phyloP scores from a whole-genome alignment of 1,140 invertebrate genomes.

The Ostrea denselamellosa region DNA sequence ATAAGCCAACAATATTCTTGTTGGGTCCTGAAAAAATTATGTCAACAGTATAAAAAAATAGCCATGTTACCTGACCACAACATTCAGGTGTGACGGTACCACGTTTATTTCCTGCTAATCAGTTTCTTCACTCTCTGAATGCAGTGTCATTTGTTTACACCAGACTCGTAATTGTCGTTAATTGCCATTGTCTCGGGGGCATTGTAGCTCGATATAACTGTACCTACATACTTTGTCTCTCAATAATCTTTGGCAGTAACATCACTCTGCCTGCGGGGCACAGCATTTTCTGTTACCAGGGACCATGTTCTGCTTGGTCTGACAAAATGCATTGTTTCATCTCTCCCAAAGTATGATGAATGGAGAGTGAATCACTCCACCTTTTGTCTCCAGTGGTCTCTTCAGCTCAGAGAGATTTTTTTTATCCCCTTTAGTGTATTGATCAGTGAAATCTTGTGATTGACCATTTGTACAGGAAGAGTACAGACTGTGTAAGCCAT shows the following conservation, averaged over 20 bases:
- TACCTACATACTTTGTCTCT: slow-evolving; percentile 49
- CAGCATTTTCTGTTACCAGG: slow-evolving; percentile 28
- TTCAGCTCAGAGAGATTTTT: slow-evolving; percentile 16
- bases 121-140: slow-evolving; percentile 19
- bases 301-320: slow-evolving; percentile 27
- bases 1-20: slow-evolving; percentile 25
- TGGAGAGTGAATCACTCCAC: slow-evolving; percentile 16
- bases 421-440: slow-evolving; percentile 35
- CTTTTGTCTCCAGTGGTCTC: slow-evolving; percentile 27
- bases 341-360: slow-evolving; percentile 28
- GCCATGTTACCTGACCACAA: slow-evolving; percentile 27
- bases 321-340: slow-evolving; percentile 38
- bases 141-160: slow-evolving; percentile 45
- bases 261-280: slow-evolving; percentile 34
- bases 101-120: slow-evolving; percentile 44
- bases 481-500: not conserved
- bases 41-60: slow-evolving; percentile 1
- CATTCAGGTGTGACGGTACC: slow-evolving; percentile 38
- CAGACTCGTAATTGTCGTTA: slow-evolving; percentile 45
- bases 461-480: not conserved
- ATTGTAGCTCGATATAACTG: slow-evolving; percentile 35
- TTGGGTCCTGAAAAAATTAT: slow-evolving; percentile 28
- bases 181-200: slow-evolving; percentile 42
- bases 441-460: slow-evolving; percentile 34
- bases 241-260: slow-evolving; percentile 47